Conservation (phyloP, 2,888 invertebrate genomes). For the Eupithecia abbreviata region DNA sequence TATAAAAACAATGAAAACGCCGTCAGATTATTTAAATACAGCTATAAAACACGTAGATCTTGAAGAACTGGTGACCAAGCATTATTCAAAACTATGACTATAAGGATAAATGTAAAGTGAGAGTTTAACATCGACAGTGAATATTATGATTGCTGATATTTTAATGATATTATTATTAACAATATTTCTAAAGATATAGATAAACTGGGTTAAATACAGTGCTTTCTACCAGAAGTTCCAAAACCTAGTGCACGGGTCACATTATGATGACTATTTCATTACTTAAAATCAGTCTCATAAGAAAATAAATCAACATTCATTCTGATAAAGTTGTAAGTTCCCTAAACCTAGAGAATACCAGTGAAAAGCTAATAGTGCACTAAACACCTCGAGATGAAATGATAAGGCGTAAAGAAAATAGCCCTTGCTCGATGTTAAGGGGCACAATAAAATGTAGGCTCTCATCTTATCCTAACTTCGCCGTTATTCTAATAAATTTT, state of each 20-base stretch:
- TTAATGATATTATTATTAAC: constrained; percentile 26
- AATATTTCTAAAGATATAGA: constrained; percentile 21
- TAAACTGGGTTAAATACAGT: constrained; percentile 28
- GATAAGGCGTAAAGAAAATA: constrained; percentile 14
- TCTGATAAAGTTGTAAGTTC: constrained; percentile 36
- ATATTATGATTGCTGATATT: constrained; percentile 12
- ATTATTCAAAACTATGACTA: constrained; percentile 13
- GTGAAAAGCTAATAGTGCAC: constrained; percentile 10
- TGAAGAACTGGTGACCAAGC: constrained; percentile 34
- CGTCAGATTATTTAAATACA: constrained; percentile 17
- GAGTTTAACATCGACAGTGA: constrained; percentile 22
- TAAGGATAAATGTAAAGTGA: constrained; percentile 21
- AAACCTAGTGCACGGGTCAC: constrained; percentile 57
- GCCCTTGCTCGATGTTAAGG: constrained; percentile 42
- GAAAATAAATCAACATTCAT: constrained; percentile 58
- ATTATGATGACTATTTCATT: constrained; percentile 67
- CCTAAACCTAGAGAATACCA: constrained; percentile 28
- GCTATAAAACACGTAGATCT: constrained; percentile 31
- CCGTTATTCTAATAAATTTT: constrained; percentile 72
- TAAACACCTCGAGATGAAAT: constrained; percentile 3
- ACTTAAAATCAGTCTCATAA: constrained; percentile 83
- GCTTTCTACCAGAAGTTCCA: constrained; percentile 43
- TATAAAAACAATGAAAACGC: not conserved
- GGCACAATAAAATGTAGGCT: constrained; percentile 59
- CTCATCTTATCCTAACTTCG: constrained; percentile 64